A percentile compares a stretch with the other conserved stretches of the same genome.
phyloP scores from a whole-genome alignment of 2,888 invertebrate species.

The Bombylius discolor region DNA sequence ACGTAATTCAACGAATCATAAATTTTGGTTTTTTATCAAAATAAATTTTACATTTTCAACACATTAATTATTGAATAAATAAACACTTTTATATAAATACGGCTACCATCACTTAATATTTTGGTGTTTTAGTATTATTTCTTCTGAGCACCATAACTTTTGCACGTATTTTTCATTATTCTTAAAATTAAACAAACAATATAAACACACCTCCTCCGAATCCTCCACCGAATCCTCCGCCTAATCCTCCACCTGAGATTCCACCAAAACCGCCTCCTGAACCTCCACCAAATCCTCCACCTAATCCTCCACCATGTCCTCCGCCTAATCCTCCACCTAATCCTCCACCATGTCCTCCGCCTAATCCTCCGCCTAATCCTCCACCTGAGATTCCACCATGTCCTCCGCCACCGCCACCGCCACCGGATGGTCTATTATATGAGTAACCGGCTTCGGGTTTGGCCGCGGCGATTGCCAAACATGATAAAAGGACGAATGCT shows the following conservation, averaged over 20 bases:
- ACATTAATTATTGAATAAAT: too few species aligned
- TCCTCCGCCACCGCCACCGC: constrained; percentile 28
- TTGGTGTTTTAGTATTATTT: too few species aligned
- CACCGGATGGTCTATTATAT: constrained; percentile 36
- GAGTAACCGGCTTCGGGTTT: constrained; percentile 36
- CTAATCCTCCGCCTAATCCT: constrained; percentile 24
- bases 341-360: constrained; percentile 20
- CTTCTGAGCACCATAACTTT: too few species aligned
- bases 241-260: constrained; percentile 13
- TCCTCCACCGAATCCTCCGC: constrained; percentile 19
- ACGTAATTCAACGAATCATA: too few species aligned
- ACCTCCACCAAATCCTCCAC: constrained; percentile 14
- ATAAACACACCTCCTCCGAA: constrained; percentile 7
- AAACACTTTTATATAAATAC: too few species aligned
- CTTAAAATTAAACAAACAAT: too few species aligned
- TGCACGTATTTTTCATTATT: too few species aligned
- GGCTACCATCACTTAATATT: too few species aligned
- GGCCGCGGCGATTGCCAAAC: constrained; percentile 34
- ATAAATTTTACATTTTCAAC: too few species aligned
- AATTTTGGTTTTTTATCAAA: too few species aligned
- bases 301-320: constrained; percentile 19
- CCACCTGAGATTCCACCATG: constrained; percentile 23
- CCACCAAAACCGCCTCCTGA: constrained; percentile 12
- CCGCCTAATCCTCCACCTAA: constrained; percentile 29
- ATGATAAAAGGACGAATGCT: constrained; percentile 36